phyloP scores from a whole-genome alignment of 2,113 vertebrate species.

The Girardinichthys multiradiatus region DNA sequence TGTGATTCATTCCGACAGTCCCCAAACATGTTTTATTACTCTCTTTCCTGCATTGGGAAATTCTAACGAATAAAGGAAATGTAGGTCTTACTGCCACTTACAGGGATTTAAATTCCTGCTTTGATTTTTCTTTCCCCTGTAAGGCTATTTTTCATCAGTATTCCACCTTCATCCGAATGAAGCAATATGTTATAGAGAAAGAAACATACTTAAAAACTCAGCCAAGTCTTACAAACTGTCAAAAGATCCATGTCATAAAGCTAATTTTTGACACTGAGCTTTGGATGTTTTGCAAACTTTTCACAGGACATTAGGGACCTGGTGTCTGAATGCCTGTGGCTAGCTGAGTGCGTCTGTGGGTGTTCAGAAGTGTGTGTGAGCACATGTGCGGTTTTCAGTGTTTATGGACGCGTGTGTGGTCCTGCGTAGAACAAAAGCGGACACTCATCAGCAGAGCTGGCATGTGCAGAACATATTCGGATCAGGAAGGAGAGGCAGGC shows the following conservation, averaged over 20 bases:
- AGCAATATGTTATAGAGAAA: conserved; percentile 4
- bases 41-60: conserved; percentile 14
- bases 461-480: conserved; percentile 48
- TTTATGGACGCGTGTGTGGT: conserved; percentile 65
- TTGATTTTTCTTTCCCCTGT: conserved; percentile 2
- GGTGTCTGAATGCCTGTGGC: conserved; percentile 57
- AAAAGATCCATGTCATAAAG: conserved; percentile 16
- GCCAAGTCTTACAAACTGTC: conserved; percentile 30
- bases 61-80: conserved; percentile 26
- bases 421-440: conserved; percentile 60
- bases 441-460: conserved; percentile 53
- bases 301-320: conserved; percentile 46
- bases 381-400: conserved; percentile 52
- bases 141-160: conserved; percentile 4
- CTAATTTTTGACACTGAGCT: conserved; percentile 22
- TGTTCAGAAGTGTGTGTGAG: conserved; percentile 57
- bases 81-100: conserved; percentile 15
- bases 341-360: conserved; percentile 54
- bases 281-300: conserved; percentile 42
- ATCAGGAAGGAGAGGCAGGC: conserved; percentile 33
- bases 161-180: conserved; percentile 10
- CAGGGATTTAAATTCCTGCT: conserved; percentile 9
- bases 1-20: conserved; percentile 24
- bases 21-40: conserved; percentile 21
- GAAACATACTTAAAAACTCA: conserved; percentile 28